A percentile compares a stretch with the other conserved stretches of the same genome.
phyloP scores from a whole-genome alignment of 2,797 vertebrate genomes.

The Myotis pilosus region DNA sequence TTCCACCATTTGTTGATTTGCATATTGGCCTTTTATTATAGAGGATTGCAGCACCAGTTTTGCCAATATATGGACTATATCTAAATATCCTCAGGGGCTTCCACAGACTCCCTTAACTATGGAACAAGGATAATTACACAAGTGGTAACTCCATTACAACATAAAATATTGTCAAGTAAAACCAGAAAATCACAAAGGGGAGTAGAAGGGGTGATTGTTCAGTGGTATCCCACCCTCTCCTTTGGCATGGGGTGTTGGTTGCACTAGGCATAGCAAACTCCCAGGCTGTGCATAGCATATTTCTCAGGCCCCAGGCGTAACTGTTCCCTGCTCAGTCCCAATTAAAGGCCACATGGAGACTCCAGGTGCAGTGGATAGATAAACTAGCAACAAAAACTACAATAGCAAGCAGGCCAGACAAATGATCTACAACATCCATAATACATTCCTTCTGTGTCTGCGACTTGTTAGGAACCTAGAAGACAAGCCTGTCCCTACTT shows the following conservation, averaged over 20 bases:
- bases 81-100: background rate
- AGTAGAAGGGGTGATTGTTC: background rate
- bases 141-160: background rate
- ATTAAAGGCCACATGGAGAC: constrained; percentile 52
- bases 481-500: constrained; percentile 42
- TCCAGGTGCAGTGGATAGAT: constrained; percentile 52
- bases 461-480: constrained; percentile 46
- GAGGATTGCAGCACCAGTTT: background rate
- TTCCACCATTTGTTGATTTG: too few relatives aligned
- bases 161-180: background rate
- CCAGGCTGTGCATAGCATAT: background rate
- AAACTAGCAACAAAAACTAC: constrained; percentile 54
- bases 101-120: background rate
- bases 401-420: constrained; percentile 32
- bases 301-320: background rate
- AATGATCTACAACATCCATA: constrained; percentile 49
- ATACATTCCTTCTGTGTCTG: background rate
- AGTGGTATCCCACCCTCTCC: background rate
- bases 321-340: background rate
- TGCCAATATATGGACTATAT: background rate
- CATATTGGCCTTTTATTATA: too few relatives aligned
- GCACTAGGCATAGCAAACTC: background rate
- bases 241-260: background rate
- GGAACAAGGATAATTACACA: background rate
- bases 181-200: background rate